Base-by-base conservation (phyloP, 1,140 invertebrate genomes). In the Macrocentrus cingulum region DNA sequence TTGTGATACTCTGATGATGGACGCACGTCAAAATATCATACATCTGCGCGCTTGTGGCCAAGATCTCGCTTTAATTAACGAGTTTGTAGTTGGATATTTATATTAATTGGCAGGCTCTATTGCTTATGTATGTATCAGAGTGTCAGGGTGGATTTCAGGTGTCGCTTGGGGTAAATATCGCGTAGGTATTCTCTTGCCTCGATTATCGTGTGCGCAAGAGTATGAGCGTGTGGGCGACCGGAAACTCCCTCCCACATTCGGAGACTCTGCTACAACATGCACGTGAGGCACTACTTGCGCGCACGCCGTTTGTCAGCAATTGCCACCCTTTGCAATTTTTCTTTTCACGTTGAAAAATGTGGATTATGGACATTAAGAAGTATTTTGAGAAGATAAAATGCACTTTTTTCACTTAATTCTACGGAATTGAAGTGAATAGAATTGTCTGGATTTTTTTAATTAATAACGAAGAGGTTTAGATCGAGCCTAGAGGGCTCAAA, bases 231-330 rank as follows among this genome's bases (percentile, higher is more conserved):
- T 75, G 71, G 72, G 72, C 69, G 72, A 75, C 70, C 71, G 71
- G 71, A 75, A 75, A 75, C 71, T 67, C 71, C 72, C 68, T 74
- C 70, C 70, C 66, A 73, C 72, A 71, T 71, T 67, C 64, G 62
- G 62, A 64, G 68, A 67, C 66, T 66, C 69, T 71, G n/a, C n/a
- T n/a, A n/a, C n/a, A n/a, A n/a, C n/a, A n/a, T n/a, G n/a, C n/a
- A n/a, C n/a, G n/a, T n/a, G n/a, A n/a, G n/a, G n/a, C n/a, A n/a
- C n/a, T n/a, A n/a, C n/a, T n/a, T n/a, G n/a, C n/a, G n/a, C n/a
- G n/a, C n/a, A n/a, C n/a, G n/a, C n/a, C 8, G 18, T 46, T 22
- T 8, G 22, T 46, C 44, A 20, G 44, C 44, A 46, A 46, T 23
- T 22, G 44, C 8, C 25, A 46, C 15, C 25, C 25, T 29, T 29